A percentile compares a stretch with the other conserved stretches of the same genome.
These are phyloP conservation scores for Drosophila kanekoi DNA, from an alignment of 2,888 invertebrate genomes.

Conservation along the genomic window DNA sequence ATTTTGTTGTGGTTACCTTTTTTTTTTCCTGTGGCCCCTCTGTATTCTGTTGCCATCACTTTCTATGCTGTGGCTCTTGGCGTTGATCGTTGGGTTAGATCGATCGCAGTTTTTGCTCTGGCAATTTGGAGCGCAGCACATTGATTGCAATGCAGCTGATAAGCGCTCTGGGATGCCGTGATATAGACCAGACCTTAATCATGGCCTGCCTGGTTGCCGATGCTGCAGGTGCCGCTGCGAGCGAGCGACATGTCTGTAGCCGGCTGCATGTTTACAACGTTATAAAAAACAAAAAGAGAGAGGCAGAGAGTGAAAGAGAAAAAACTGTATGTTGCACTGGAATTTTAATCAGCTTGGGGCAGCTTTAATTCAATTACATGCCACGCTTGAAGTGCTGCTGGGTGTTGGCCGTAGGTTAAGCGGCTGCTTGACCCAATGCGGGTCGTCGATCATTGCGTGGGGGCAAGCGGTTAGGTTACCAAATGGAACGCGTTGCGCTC, in stretches of 20 bases:
- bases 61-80: conserved; percentile 56
- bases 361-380: conserved; percentile 78
- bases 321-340: conserved; percentile 45
- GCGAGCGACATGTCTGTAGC: conserved; percentile 61
- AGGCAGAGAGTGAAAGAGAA: not conserved
- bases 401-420: conserved; percentile 51
- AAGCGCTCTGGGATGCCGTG: conserved; percentile 46
- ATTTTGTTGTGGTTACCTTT: conserved; percentile 42
- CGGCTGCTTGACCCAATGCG: conserved; percentile 56
- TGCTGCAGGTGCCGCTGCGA: conserved; percentile 65
- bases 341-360: conserved; percentile 76
- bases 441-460: conserved; percentile 38
- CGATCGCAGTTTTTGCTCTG: conserved; percentile 45
- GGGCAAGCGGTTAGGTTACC: conserved; percentile 6
- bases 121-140: conserved; percentile 66
- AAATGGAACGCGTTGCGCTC: conserved; percentile 21
- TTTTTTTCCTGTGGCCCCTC: conserved; percentile 22
- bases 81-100: conserved; percentile 38
- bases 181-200: conserved; percentile 40
- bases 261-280: conserved; percentile 48
- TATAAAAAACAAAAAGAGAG: conserved; percentile 11
- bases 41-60: conserved; percentile 57
- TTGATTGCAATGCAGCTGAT: conserved; percentile 73
- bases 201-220: conserved; percentile 17
- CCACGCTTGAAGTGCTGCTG: conserved; percentile 67